phyloP scores from a whole-genome alignment of 2,797 vertebrate genomes.

The Spondyliosoma cantharus region DNA sequence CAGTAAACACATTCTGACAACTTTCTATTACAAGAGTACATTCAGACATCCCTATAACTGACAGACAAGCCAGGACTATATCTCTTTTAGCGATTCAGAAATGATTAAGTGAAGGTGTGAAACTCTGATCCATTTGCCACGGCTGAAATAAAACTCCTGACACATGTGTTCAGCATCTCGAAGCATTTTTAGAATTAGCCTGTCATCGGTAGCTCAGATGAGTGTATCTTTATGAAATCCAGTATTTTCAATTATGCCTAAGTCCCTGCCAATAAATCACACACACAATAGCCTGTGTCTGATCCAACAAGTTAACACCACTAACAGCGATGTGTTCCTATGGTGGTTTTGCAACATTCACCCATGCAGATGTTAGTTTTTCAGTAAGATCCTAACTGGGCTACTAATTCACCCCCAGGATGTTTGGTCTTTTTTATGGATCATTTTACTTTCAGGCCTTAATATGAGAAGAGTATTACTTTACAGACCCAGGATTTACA shows the following conservation, averaged over 20 bases:
- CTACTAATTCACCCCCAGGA: background rate
- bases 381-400: background rate
- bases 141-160: constrained; percentile 1
- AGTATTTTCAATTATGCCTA: background rate
- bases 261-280: constrained; percentile 15
- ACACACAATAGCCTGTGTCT: constrained; percentile 1
- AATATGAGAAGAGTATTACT: background rate
- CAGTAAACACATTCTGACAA: constrained; percentile 39
- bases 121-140: constrained; percentile 5
- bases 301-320: background rate
- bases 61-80: constrained; percentile 19
- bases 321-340: background rate
- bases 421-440: background rate
- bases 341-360: too few species aligned
- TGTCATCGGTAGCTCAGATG: background rate
- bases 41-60: constrained; percentile 7
- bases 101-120: background rate
- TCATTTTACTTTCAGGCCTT: background rate
- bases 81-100: constrained; percentile 15
- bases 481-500: background rate
- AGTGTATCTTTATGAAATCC: background rate
- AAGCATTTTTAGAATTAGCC: background rate
- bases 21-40: constrained; percentile 22
- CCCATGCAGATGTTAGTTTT: too few species aligned
- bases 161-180: background rate